These are phyloP conservation scores for Drosophila obscura DNA, from an alignment of 1,140 invertebrate genomes.

Conservation along the genomic window DNA sequence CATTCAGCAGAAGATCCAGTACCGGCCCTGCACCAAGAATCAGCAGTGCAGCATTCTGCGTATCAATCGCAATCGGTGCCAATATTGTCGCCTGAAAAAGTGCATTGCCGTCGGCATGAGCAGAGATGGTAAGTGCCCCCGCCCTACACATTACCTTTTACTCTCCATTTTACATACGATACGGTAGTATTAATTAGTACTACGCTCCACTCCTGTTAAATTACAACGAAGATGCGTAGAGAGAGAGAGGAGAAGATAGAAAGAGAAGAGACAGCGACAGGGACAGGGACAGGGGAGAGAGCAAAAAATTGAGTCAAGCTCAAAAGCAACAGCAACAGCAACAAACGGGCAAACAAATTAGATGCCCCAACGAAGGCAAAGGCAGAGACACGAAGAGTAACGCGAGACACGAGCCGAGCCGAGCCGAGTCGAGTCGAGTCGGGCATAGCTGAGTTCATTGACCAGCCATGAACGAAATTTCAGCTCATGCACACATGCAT, in stretches of 20 bases:
- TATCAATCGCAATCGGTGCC: constrained; percentile 98
- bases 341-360: constrained; percentile 8
- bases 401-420: constrained; percentile 8
- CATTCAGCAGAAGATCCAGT: constrained; percentile 99
- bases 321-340: too few relatives aligned
- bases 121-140: constrained; percentile 92
- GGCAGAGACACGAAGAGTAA: constrained; percentile 8
- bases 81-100: constrained; percentile 98
- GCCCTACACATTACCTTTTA: too few relatives aligned
- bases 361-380: constrained; percentile 37
- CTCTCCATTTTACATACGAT: too few relatives aligned
- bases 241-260: background rate
- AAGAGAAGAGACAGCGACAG: background rate
- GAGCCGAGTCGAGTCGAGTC: constrained; percentile 15
- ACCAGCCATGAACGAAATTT: constrained; percentile 83
- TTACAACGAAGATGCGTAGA: too few relatives aligned
- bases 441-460: constrained; percentile 71
- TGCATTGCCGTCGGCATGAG: constrained; percentile 99
- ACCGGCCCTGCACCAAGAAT: constrained; percentile 98
- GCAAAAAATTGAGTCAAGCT: too few relatives aligned
- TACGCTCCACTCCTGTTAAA: too few relatives aligned
- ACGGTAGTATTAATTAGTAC: too few relatives aligned
- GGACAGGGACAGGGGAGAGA: too few relatives aligned
- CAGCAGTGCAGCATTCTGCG: constrained; percentile 98
- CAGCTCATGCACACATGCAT: constrained; percentile 7